A percentile compares a stretch with the other conserved stretches of the same genome.
phyloP scores from a whole-genome alignment of 2,113 vertebrate species.

The Amia ocellicauda region DNA sequence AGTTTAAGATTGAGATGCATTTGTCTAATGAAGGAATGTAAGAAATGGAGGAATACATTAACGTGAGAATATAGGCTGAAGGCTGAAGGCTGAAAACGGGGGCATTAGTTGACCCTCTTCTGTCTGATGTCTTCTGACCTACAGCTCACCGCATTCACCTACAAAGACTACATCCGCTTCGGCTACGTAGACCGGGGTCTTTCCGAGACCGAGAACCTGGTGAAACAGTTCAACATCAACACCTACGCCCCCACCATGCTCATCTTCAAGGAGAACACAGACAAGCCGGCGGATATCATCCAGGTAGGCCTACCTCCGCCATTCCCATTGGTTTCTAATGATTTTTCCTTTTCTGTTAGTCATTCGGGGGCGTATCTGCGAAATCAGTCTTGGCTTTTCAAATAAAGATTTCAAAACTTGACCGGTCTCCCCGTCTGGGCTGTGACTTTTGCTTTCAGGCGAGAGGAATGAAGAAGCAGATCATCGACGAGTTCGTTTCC shows the following conservation, averaged over 20 bases:
- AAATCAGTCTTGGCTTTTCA: too few relatives aligned
- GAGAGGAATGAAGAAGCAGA: conserved; percentile 87
- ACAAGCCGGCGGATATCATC: conserved; percentile 80
- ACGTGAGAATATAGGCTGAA: too few relatives aligned
- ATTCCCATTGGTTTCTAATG: too few relatives aligned
- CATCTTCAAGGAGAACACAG: conserved; percentile 82
- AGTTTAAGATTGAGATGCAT: too few relatives aligned
- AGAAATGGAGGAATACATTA: too few relatives aligned
- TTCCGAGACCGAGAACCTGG: conserved; percentile 72
- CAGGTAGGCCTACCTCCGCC: conserved; percentile 81
- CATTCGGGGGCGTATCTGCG: too few relatives aligned
- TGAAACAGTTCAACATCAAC: conserved; percentile 83
- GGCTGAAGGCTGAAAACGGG: too few relatives aligned
- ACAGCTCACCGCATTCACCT: conserved; percentile 85
- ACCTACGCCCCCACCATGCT: conserved; percentile 83
- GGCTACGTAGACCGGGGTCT: conserved; percentile 85
- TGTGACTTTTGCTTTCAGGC: conserved; percentile 59
- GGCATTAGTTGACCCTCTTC: too few relatives aligned
- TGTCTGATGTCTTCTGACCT: too few relatives aligned
- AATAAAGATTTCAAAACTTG: background rate
- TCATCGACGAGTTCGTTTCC: conserved; percentile 87
- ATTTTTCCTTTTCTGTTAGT: too few relatives aligned
- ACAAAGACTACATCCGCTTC: conserved; percentile 87
- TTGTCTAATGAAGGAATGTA: too few relatives aligned
- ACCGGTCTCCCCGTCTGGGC: background rate